Percentiles rank a stretch among this genome's conserved stretches.
Evolutionary conservation across 2,797 vertebrate species (phyloP).

Genomic region (Knipowitschia caucasica): DNA sequence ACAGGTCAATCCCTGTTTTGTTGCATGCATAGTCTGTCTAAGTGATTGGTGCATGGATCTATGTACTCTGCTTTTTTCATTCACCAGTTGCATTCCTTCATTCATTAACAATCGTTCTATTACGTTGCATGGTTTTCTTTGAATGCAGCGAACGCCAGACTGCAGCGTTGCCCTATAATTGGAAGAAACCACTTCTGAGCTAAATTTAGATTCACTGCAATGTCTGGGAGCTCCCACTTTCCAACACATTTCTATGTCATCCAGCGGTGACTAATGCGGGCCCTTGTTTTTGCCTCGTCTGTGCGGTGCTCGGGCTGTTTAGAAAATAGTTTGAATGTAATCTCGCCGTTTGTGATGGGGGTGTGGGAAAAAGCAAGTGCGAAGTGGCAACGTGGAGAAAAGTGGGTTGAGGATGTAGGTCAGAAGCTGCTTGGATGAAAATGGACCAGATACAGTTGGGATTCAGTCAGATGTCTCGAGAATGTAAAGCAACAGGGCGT

Average conservation of each 20-base stretch:
- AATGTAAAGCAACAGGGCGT: neutral
- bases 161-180: slow-evolving; percentile 63
- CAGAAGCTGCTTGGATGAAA: slow-evolving; percentile 48
- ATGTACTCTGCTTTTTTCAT: slow-evolving; percentile 14
- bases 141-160: slow-evolving; percentile 56
- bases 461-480: neutral
- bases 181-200: slow-evolving; percentile 46
- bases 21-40: slow-evolving; percentile 15
- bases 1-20: slow-evolving; percentile 44
- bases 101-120: neutral
- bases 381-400: slow-evolving; percentile 34
- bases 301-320: slow-evolving; percentile 8
- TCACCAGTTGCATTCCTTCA: neutral
- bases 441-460: slow-evolving; percentile 27
- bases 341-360: slow-evolving; percentile 4
- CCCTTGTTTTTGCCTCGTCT: slow-evolving; percentile 21
- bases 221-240: slow-evolving; percentile 63
- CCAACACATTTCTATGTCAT: slow-evolving; percentile 35
- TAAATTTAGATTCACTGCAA: slow-evolving; percentile 74
- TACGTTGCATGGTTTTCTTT: slow-evolving; percentile 18
- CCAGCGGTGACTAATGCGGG: slow-evolving; percentile 28
- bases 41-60: slow-evolving; percentile 25
- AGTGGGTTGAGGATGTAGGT: slow-evolving; percentile 76
- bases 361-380: slow-evolving; percentile 26
- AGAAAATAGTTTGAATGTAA: slow-evolving; percentile 21